Conservation (phyloP, 2,113 vertebrate species). For the Motacilla alba region DNA sequence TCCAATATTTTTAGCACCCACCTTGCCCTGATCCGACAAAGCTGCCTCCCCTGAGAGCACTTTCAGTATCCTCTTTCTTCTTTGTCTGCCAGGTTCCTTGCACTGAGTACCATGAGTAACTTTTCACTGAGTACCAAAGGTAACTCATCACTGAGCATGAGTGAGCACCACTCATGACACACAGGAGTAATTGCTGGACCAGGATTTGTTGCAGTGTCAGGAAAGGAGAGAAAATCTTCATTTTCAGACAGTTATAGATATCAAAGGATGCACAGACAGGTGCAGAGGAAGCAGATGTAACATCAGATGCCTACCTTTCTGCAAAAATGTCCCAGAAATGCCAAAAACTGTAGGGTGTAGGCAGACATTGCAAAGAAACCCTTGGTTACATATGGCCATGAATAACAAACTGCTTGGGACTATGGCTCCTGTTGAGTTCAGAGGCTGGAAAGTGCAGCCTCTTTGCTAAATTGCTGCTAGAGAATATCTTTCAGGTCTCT, state of each 20-base stretch:
- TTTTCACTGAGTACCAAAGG: neutral
- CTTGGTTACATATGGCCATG: neutral
- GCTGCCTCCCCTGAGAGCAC: neutral
- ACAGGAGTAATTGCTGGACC: neutral
- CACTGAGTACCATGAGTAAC: neutral
- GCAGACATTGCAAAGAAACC: neutral
- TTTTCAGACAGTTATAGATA: neutral
- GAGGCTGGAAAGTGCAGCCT: neutral
- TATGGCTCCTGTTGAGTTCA: neutral
- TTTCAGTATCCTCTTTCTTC: neutral
- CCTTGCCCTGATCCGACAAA: neutral
- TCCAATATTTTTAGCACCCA: neutral
- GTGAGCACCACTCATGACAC: neutral
- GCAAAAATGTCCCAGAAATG: constrained; percentile 3
- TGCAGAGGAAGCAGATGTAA: neutral
- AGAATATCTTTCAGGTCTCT: neutral
- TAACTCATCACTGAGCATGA: neutral
- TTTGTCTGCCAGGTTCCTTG: neutral
- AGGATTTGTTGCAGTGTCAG: neutral
- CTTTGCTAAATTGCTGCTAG: neutral
- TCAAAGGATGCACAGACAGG: neutral
- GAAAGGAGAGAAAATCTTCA: neutral
- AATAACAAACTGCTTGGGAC: neutral
- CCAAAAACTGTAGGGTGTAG: neutral
- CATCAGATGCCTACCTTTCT: neutral